Conservation (phyloP, 2,797 vertebrate genomes). For the Xyrichtys novacula region DNA sequence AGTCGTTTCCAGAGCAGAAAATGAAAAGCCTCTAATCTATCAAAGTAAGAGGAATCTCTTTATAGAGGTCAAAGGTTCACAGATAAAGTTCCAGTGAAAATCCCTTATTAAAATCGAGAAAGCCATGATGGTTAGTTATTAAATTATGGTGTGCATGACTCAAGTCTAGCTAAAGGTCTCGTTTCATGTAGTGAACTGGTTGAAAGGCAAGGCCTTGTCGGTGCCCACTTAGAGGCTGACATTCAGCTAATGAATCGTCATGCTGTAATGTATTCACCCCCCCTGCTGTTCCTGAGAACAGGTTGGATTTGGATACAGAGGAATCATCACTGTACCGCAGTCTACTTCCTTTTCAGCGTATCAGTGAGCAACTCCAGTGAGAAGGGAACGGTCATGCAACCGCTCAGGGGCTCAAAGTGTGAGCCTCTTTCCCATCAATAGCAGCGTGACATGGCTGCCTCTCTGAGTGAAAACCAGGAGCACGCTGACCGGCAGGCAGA, state of each 20-base stretch:
- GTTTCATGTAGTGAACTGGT: slow-evolving; percentile 68
- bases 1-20: slow-evolving; percentile 33
- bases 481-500: slow-evolving; percentile 44
- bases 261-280: slow-evolving; percentile 72
- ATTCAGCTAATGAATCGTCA: slow-evolving; percentile 78
- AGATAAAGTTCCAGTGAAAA: slow-evolving; percentile 54
- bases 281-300: slow-evolving; percentile 72
- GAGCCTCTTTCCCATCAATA: slow-evolving; percentile 37
- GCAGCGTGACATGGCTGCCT: slow-evolving; percentile 38
- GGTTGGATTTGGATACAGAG: slow-evolving; percentile 52
- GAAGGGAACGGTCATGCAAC: slow-evolving; percentile 17
- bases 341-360: slow-evolving; percentile 30
- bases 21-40: slow-evolving; percentile 51
- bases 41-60: slow-evolving; percentile 40
- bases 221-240: slow-evolving; percentile 69
- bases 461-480: slow-evolving; percentile 38
- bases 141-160: slow-evolving; percentile 66
- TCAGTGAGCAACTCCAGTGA: slow-evolving; percentile 34
- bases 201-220: slow-evolving; percentile 61
- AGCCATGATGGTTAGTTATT: slow-evolving; percentile 63
- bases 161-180: slow-evolving; percentile 67
- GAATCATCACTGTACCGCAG: slow-evolving; percentile 48
- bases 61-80: slow-evolving; percentile 44
- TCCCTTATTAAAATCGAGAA: slow-evolving; percentile 56
- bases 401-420: slow-evolving; percentile 37